These are phyloP conservation scores for Pantelozetes paolii DNA, from an alignment of 2,888 invertebrate species.

Conservation along the genomic window DNA sequence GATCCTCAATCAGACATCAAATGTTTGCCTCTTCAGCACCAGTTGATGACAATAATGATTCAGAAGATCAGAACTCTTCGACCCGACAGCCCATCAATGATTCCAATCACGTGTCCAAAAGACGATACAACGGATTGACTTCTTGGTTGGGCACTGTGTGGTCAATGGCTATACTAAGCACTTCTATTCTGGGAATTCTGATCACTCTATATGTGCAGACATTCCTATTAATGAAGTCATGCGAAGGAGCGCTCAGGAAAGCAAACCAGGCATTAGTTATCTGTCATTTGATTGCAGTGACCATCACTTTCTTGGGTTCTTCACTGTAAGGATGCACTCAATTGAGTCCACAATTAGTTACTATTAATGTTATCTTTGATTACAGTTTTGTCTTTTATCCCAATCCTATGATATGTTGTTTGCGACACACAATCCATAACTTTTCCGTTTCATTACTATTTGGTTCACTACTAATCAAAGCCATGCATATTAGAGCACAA, in stretches of 20 bases:
- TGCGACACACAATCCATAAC: constrained; percentile 38
- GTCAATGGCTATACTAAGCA: constrained; percentile 44
- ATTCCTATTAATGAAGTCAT: constrained; percentile 47
- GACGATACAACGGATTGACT: constrained; percentile 32
- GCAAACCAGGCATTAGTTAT: constrained; percentile 43
- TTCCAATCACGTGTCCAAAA: constrained; percentile 5
- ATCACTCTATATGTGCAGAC: constrained; percentile 46
- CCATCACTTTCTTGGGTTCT: constrained; percentile 45
- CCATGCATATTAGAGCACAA: constrained; percentile 39
- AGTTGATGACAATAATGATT: neutral
- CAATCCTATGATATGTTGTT: constrained; percentile 36
- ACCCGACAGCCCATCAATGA: neutral
- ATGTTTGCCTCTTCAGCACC: constrained; percentile 17
- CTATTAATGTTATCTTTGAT: neutral
- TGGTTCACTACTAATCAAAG: constrained; percentile 35
- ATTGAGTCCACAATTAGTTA: neutral
- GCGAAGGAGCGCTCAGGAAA: constrained; percentile 45
- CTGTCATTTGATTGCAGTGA: constrained; percentile 44
- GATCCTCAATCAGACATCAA: constrained; percentile 1
- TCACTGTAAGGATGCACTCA: constrained; percentile 39
- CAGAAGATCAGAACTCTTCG: neutral
- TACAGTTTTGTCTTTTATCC: constrained; percentile 39
- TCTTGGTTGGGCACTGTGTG: constrained; percentile 45
- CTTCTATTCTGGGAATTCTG: constrained; percentile 43
- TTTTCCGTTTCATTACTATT: constrained; percentile 40